Percentiles rank a stretch among this genome's conserved stretches.
Evolutionary conservation across 2,113 vertebrate genomes (phyloP).

Genomic region (Prietella phreatophila): DNA sequence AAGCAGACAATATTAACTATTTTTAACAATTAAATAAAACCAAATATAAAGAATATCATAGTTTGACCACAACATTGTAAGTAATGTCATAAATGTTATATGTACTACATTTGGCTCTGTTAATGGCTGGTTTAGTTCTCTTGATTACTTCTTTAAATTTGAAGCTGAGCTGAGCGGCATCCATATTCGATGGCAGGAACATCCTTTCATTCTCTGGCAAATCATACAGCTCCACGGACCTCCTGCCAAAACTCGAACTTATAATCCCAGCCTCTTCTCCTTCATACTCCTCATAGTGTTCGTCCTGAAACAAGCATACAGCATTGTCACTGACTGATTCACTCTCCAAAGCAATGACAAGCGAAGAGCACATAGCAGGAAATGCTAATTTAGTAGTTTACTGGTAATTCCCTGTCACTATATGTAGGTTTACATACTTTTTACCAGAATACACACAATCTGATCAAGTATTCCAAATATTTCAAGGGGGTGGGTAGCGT

Average conservation of each 20-base stretch:
- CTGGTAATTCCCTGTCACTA: not conserved
- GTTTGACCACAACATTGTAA: not conserved
- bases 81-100: not conserved
- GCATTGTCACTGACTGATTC: conserved; percentile 39
- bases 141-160: conserved; percentile 85
- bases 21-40: not conserved
- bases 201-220: conserved; percentile 82
- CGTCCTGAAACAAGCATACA: conserved; percentile 67
- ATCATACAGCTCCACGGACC: conserved; percentile 81
- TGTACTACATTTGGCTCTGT: not conserved
- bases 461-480: not conserved
- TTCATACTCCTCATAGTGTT: conserved; percentile 77
- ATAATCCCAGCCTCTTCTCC: conserved; percentile 78
- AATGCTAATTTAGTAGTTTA: not conserved
- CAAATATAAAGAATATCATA: not conserved
- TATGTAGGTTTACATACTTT: not conserved
- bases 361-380: not conserved
- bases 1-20: not conserved
- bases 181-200: conserved; percentile 80
- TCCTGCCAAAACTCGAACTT: conserved; percentile 77
- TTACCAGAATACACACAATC: not conserved
- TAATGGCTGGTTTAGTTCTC: not conserved
- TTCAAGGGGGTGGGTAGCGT: not conserved
- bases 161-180: conserved; percentile 80
- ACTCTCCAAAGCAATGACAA: not conserved